Base-by-base conservation (phyloP, 1,140 invertebrate genomes). In the Aphaenogaster floridana region DNA sequence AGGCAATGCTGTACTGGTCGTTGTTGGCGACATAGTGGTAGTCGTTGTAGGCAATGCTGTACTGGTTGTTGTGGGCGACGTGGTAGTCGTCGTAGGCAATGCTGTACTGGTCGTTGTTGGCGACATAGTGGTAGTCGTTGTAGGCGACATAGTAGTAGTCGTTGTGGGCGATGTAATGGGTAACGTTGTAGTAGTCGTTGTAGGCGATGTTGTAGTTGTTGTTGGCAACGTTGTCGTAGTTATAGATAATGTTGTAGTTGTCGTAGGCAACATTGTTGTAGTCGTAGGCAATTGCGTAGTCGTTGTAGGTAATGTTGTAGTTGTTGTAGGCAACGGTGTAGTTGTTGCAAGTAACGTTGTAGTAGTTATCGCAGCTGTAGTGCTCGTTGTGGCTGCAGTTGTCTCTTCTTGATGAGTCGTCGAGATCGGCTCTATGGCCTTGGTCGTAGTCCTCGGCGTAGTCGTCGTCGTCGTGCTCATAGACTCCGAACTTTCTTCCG, bases 391-490 rank as follows among this genome's bases (percentile, higher is more conserved):
- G 11, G 50, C 3, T 9, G n/a, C 13, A 0, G 48, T 64, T 36
- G 72, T 52, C 13, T 84, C 69, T 84, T 61, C 54, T 3, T n/a
- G 21, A 39, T 21, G 34, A 9, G 2, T 61, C n/a, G 71, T 63
- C 52, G 3, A 17, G 39, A 50, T 50, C 34, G 45, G 63, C 0
- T 42, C 9, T 1, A 1, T 59, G n/a, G 8, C 13, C 17, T 76
- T 36, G 6, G 7, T 39, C 36, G 42, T 71, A 11, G 15, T 45
- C n/a, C 2, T 50, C 8, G 7, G 1, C 2, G n/a, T 21, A 17
- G 45, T 39, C 9, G 17, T 28, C 0, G 21, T 34, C 21, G 2
- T n/a, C 17, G 8, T 69, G 5, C 13, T 69, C n/a, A 39, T 13
- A 28, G 4, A 48, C 0, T 63, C 4, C 13, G 28, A 0, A 59